A percentile compares a stretch with the other conserved stretches of the same genome.
phyloP scores from a whole-genome alignment of 2,888 invertebrate genomes.

The Hipparchia sbordonii region DNA sequence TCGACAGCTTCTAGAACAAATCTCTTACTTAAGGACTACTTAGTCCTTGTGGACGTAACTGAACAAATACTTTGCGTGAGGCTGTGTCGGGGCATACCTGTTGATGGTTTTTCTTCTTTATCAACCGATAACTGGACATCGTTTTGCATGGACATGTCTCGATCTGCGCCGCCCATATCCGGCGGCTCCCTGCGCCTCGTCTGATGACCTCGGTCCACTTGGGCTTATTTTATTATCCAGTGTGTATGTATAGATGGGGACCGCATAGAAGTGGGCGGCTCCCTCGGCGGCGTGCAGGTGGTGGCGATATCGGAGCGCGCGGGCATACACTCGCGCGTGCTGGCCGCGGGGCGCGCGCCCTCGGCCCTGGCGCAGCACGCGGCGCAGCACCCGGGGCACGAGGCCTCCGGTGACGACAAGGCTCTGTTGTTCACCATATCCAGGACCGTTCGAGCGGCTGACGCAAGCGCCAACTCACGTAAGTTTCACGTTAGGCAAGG shows the following conservation, averaged over 20 bases:
- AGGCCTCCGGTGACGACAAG: slow-evolving; percentile 49
- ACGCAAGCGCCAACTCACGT: slow-evolving; percentile 47
- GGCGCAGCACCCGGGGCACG: slow-evolving; percentile 14
- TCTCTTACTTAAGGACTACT: too few relatives aligned
- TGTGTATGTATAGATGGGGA: slow-evolving; percentile 64
- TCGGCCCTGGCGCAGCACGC: slow-evolving; percentile 85
- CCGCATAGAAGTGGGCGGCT: slow-evolving; percentile 89
- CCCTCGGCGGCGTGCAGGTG: slow-evolving; percentile 95
- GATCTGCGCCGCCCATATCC: too few relatives aligned
- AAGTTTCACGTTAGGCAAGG: slow-evolving; percentile 4
- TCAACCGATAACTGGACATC: too few relatives aligned
- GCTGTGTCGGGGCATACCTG: too few relatives aligned
- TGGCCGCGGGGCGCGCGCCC: slow-evolving; percentile 87
- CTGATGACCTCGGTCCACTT: too few relatives aligned
- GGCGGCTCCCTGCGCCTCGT: too few relatives aligned
- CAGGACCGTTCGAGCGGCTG: slow-evolving; percentile 47
- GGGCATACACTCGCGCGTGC: slow-evolving; percentile 92
- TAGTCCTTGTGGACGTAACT: too few relatives aligned
- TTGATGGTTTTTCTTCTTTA: too few relatives aligned
- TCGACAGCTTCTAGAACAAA: too few relatives aligned
- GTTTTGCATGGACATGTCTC: too few relatives aligned
- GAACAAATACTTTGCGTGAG: too few relatives aligned
- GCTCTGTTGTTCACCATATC: slow-evolving; percentile 64
- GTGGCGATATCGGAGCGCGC: slow-evolving; percentile 89
- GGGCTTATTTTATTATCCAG: too few relatives aligned